phyloP scores from a whole-genome alignment of 2,113 vertebrate genomes.

The Notothenia coriiceps region DNA sequence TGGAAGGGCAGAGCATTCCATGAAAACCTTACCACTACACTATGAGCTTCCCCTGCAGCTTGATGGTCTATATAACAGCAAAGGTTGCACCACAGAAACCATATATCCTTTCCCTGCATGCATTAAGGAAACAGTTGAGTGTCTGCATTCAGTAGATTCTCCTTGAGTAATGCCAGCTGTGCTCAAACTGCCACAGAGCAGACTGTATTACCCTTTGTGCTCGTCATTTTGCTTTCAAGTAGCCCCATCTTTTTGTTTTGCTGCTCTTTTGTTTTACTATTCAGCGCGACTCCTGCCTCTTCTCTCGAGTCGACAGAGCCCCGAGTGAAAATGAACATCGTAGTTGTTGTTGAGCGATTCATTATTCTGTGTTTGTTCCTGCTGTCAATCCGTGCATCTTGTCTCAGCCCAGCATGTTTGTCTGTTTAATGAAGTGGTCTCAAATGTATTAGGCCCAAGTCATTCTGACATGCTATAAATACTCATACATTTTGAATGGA shows the following conservation, averaged over 20 bases:
- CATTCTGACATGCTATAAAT: slow-evolving; percentile 26
- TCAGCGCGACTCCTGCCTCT: slow-evolving; percentile 11
- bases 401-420: slow-evolving; percentile 32
- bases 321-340: slow-evolving; percentile 2
- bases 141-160: slow-evolving; percentile 12
- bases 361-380: slow-evolving; percentile 48
- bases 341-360: slow-evolving; percentile 32
- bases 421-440: slow-evolving; percentile 40
- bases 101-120: slow-evolving; percentile 8
- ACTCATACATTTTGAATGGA: slow-evolving; percentile 5
- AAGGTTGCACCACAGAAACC: slow-evolving; percentile 17
- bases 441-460: slow-evolving; percentile 12
- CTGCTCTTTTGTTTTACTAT: slow-evolving; percentile 34
- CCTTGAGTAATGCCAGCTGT: slow-evolving; percentile 53
- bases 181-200: slow-evolving; percentile 9
- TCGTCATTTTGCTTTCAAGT: slow-evolving; percentile 30
- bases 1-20: background rate
- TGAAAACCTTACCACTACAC: background rate
- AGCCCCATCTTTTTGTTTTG: slow-evolving; percentile 32
- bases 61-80: slow-evolving; percentile 29
- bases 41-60: slow-evolving; percentile 23
- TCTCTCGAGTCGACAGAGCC: slow-evolving; percentile 11
- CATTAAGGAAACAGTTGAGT: background rate
- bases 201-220: slow-evolving; percentile 20
- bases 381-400: slow-evolving; percentile 22